Conservation (phyloP, 1,140 invertebrate species). For the Drosophila biarmipes region DNA sequence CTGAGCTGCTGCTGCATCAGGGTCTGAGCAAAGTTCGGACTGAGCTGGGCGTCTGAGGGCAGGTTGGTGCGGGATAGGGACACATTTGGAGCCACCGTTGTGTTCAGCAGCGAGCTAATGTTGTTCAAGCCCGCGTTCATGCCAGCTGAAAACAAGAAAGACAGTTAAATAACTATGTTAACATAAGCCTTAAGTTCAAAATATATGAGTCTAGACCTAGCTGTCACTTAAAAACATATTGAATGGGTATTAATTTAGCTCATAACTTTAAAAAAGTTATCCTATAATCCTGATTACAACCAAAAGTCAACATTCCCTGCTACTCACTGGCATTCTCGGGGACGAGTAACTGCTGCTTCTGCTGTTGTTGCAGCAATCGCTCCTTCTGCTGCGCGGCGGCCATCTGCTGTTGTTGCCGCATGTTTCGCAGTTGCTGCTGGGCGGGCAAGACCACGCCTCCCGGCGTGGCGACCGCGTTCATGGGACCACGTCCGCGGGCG, state of each 20-base stretch:
- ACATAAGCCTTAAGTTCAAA: background rate
- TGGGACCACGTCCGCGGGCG: conserved; percentile 61
- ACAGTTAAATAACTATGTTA: background rate
- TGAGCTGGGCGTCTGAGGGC: conserved; percentile 89
- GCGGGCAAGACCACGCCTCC: conserved; percentile 64
- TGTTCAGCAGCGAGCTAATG: conserved; percentile 91
- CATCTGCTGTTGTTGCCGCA: conserved; percentile 69
- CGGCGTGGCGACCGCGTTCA: conserved; percentile 79
- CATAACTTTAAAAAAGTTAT: too few species aligned
- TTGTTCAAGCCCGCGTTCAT: conserved; percentile 88
- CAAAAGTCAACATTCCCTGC: background rate
- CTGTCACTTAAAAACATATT: too few species aligned
- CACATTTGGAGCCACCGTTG: conserved; percentile 92
- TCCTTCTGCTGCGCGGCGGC: conserved; percentile 86
- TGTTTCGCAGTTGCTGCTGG: conserved; percentile 81
- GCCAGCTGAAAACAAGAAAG: conserved; percentile 70
- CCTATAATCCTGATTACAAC: too few species aligned
- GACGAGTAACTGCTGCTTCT: conserved; percentile 89
- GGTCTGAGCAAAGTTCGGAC: conserved; percentile 86
- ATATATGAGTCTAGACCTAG: too few species aligned
- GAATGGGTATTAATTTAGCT: too few species aligned
- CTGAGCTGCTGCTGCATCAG: conserved; percentile 84
- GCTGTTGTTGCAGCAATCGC: conserved; percentile 88
- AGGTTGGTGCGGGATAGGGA: conserved; percentile 89
- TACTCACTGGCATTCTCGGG: conserved; percentile 87